These are phyloP conservation scores for Gallinago nigripennis DNA, from an alignment of 2,797 vertebrate genomes.

Conservation along the genomic window DNA sequence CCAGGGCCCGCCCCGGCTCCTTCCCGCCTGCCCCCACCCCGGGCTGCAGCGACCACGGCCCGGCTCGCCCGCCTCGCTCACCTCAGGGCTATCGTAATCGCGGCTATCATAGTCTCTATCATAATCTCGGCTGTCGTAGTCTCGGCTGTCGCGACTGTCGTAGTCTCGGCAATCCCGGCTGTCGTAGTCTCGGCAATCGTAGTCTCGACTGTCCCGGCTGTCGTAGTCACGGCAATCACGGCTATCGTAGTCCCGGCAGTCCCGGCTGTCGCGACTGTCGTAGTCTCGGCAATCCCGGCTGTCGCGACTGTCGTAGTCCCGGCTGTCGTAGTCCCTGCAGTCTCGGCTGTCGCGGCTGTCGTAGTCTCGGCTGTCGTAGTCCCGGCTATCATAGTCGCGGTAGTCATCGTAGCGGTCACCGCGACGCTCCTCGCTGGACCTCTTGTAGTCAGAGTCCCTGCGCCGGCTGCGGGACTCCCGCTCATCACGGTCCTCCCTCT, in stretches of 20 bases:
- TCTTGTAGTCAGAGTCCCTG: constrained; percentile 88
- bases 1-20: accelerated
- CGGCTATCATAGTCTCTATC: constrained; percentile 58
- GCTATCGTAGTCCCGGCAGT: constrained; percentile 77
- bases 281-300: constrained; percentile 43
- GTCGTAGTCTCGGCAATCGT: constrained; percentile 33
- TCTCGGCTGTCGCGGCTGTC: constrained; percentile 34
- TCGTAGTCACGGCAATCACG: constrained; percentile 71
- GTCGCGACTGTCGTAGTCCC: constrained; percentile 39
- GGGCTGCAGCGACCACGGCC: background rate
- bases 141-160: constrained; percentile 42
- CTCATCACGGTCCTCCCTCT: constrained; percentile 88
- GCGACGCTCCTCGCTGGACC: constrained; percentile 90
- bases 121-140: constrained; percentile 38
- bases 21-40: too few species aligned
- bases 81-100: constrained; percentile 68
- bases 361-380: background rate
- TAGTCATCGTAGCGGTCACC: constrained; percentile 92
- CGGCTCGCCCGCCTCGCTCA: background rate
- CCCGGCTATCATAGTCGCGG: constrained; percentile 82
- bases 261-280: constrained; percentile 60
- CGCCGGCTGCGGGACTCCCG: constrained; percentile 85
- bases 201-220: constrained; percentile 77
- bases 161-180: constrained; percentile 47
- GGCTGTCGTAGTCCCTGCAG: constrained; percentile 47